Evolutionary conservation across 2,797 vertebrate species (phyloP), one percentile per base, ranked within the genome.

Genomic region (Eptatretus atami): DNA sequence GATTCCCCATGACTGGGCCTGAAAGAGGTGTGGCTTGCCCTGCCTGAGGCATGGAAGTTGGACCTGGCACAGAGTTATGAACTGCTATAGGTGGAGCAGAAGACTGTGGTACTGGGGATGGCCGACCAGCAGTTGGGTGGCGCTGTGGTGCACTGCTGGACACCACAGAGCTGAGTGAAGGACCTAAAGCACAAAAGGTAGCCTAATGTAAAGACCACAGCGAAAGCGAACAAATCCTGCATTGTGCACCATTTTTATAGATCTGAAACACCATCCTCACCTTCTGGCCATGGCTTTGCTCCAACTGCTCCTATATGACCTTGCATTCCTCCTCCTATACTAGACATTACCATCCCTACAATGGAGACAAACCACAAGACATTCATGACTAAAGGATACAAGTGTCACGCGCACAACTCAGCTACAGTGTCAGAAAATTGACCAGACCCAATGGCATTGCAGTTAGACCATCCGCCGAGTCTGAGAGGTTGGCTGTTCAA

Each of bases 221-320:
- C 31, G 2, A 2, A 44, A 44, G 31, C 31, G 6, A 44, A 44
- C 31, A 44, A 44, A 44, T 44, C 31, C 31, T 44, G 31, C 31
- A 44, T 44, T 44, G 31, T 44, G 31, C 6, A 44, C 31, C 31
- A 44, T 44, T 44, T 44, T 44, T 44, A 44, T 44, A 44, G 31
- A 44, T 44, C 31, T 44, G 63, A 60, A 66, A 65, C 10, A 64
- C 63, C 65, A 31, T 1, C 19, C 68, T 67, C 70, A 82, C 81
- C 81, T 66, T 84, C 80, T 67, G 77, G 64, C 81, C 81, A 84
- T 1, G 77, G 73, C 71, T 84, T 83, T 66, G 80, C 74, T 64
- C 77, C 76, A 68, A 77, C 69, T 63, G 73, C 72, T 69, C 79
- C 71, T 68, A 67, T 70, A 69, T 74, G 77, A 65, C 76, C 80